Percentiles rank a stretch among this genome's conserved stretches.
These are phyloP conservation scores for Sebastes itinus DNA, from an alignment of 2,797 vertebrate species.

Conservation along the genomic window DNA sequence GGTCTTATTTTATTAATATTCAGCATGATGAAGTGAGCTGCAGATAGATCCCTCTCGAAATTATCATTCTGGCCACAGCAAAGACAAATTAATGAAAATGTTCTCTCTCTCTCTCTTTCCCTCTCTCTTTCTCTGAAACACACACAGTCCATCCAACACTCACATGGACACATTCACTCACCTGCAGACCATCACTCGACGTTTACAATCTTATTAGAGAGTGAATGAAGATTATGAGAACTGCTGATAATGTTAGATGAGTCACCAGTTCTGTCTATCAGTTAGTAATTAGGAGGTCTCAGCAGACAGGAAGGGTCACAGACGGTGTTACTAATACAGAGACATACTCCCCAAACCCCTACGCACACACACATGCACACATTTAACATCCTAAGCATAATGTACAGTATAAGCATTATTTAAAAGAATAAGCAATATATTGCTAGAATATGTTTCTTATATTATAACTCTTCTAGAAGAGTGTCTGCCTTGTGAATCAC, in stretches of 20 bases:
- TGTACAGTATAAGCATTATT: not conserved
- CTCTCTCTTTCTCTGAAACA: conserved; percentile 5
- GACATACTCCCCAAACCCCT: not conserved
- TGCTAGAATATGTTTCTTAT: too few relatives aligned
- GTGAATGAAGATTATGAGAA: conserved; percentile 63
- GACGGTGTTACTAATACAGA: conserved; percentile 12
- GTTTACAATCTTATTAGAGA: conserved; percentile 60
- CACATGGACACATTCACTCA: conserved; percentile 25
- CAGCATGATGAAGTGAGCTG: conserved; percentile 52
- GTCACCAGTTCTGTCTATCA: conserved; percentile 58
- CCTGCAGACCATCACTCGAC: conserved; percentile 26
- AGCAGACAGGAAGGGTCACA: conserved; percentile 34
- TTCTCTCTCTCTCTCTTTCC: not conserved
- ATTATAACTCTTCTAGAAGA: too few relatives aligned
- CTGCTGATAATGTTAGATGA: conserved; percentile 62
- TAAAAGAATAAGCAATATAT: not conserved
- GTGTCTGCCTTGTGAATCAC: not conserved
- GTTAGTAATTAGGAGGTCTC: conserved; percentile 57
- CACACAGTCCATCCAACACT: not conserved
- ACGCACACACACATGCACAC: not conserved
- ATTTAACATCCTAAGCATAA: not conserved
- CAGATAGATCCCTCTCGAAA: conserved; percentile 49
- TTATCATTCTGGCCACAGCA: conserved; percentile 59
- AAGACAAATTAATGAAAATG: conserved; percentile 49
- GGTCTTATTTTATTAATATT: conserved; percentile 60